Evolutionary conservation across 2,113 vertebrate species (phyloP).

Genomic region (Nestor notabilis): DNA sequence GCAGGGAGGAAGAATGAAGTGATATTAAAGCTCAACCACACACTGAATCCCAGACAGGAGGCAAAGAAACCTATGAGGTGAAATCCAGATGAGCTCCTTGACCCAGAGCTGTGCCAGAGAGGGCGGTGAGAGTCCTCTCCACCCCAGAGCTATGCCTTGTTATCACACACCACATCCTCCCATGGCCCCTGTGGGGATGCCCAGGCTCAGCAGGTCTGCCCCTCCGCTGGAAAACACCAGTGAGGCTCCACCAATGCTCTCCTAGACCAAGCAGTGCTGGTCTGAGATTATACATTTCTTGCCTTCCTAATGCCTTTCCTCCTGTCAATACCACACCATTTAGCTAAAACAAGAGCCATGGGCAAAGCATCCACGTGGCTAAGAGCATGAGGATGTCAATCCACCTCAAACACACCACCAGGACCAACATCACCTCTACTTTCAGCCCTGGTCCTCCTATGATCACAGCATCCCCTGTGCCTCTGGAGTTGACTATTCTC

Average conservation of each 20-base stretch:
- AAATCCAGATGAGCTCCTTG: neutral
- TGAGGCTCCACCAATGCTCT: neutral
- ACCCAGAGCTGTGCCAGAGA: neutral
- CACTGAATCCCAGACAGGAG: neutral
- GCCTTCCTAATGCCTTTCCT: accelerated
- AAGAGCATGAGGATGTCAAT: neutral
- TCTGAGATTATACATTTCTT: neutral
- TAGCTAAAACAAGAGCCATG: neutral
- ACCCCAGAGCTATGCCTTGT: neutral
- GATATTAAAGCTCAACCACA: neutral
- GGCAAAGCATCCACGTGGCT: neutral
- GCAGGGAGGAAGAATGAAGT: neutral
- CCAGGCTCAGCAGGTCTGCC: neutral
- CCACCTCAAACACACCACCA: neutral
- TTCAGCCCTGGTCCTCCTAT: neutral
- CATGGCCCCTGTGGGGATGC: accelerated
- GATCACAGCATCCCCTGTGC: neutral
- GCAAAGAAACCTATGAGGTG: neutral
- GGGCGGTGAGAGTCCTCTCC: neutral
- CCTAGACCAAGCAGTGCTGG: neutral
- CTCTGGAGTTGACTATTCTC: neutral
- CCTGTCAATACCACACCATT: neutral
- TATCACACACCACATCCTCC: neutral
- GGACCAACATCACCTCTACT: neutral
- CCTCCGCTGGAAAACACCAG: neutral